phyloP scores from a whole-genome alignment of 1,140 invertebrate species.

The Galleria mellonella region DNA sequence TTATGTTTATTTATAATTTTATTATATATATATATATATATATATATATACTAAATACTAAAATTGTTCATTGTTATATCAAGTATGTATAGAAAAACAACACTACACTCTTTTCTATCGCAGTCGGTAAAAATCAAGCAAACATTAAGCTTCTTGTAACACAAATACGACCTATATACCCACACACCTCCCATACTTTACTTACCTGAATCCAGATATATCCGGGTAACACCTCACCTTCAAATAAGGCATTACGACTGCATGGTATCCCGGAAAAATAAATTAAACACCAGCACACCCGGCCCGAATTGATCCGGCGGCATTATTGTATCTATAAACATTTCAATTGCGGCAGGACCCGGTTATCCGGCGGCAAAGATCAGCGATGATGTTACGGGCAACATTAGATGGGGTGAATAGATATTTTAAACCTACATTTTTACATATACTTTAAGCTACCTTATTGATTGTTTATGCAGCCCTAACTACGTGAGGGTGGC shows the following conservation, averaged over 20 bases:
- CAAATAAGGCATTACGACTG: conserved; percentile 2
- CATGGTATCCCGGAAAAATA: conserved; percentile 43
- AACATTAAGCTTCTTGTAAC: too few relatives aligned
- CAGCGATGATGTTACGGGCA: not conserved
- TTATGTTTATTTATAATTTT: too few relatives aligned
- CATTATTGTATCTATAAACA: conserved; percentile 66
- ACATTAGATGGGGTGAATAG: not conserved
- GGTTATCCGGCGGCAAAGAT: conserved; percentile 27
- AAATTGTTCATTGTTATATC: too few relatives aligned
- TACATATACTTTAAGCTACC: not conserved
- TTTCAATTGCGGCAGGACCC: conserved; percentile 47
- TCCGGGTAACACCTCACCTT: not conserved
- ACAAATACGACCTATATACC: too few relatives aligned
- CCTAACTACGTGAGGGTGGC: not conserved
- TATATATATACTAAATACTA: too few relatives aligned
- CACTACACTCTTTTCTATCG: too few relatives aligned
- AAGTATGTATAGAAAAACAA: too few relatives aligned
- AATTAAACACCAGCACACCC: conserved; percentile 41
- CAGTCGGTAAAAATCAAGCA: too few relatives aligned
- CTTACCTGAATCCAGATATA: too few relatives aligned
- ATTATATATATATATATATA: too few relatives aligned
- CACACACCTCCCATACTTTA: too few relatives aligned
- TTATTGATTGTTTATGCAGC: not conserved
- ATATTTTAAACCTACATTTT: conserved; percentile 1
- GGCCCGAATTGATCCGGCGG: conserved; percentile 43